Evolutionary conservation across 2,113 vertebrate species (phyloP).

Genomic region (Telmatochromis sp.): DNA sequence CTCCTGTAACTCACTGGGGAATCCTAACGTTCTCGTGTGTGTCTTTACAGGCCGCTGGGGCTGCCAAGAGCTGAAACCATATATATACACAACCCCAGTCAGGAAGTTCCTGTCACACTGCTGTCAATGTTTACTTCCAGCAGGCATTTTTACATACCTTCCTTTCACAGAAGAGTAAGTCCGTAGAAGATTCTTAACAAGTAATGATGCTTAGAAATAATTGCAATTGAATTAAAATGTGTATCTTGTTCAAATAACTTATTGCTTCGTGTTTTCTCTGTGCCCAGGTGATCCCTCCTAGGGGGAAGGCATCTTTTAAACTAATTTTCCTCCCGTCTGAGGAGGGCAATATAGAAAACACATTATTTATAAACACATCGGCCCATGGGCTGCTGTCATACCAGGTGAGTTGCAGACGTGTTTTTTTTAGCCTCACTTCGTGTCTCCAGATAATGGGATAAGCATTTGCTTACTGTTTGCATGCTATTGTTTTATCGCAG

Average conservation of each 20-base stretch:
- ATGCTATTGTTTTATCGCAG: background rate
- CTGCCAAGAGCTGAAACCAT: slow-evolving; percentile 88
- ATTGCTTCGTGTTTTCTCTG: background rate
- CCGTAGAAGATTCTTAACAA: background rate
- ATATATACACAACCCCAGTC: slow-evolving; percentile 88
- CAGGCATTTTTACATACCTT: slow-evolving; percentile 93
- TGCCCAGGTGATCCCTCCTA: slow-evolving; percentile 86
- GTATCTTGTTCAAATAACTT: background rate
- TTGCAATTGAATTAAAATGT: background rate
- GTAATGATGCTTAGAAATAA: background rate
- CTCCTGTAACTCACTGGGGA: background rate
- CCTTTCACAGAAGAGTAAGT: slow-evolving; percentile 89
- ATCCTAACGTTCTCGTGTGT: background rate
- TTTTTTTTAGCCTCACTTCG: background rate
- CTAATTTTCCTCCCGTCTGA: slow-evolving; percentile 91
- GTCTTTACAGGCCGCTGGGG: slow-evolving; percentile 77
- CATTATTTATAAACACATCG: slow-evolving; percentile 99
- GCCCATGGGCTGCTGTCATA: slow-evolving; percentile 88
- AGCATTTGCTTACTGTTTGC: background rate
- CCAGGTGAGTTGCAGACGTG: slow-evolving; percentile 57
- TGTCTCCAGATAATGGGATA: background rate
- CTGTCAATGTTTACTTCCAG: slow-evolving; percentile 91
- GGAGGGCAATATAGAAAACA: slow-evolving; percentile 91
- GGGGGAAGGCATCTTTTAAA: slow-evolving; percentile 91
- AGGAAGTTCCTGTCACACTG: slow-evolving; percentile 87